Evolutionary conservation across 2,888 invertebrate genomes (phyloP).

Genomic region (Selenia dentaria): DNA sequence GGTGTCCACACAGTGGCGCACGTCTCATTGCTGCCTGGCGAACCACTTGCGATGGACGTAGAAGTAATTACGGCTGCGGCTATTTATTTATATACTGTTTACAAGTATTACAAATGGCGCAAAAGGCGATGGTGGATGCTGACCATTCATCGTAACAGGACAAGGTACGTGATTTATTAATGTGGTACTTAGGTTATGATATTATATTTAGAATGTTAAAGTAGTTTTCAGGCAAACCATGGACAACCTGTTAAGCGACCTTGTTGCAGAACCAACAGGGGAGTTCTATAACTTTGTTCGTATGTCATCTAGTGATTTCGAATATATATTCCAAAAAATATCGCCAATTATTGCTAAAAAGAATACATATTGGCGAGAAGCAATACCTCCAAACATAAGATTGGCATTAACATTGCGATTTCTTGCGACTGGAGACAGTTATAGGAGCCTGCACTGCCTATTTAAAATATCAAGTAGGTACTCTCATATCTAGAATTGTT

Average conservation of each 20-base stretch:
- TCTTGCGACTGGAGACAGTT: slow-evolving; percentile 30
- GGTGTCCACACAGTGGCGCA: too few relatives aligned
- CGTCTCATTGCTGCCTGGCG: too few relatives aligned
- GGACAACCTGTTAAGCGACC: slow-evolving; percentile 20
- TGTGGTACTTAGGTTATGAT: not conserved
- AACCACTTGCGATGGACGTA: too few relatives aligned
- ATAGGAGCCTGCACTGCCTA: slow-evolving; percentile 24
- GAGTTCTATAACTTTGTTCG: slow-evolving; percentile 22
- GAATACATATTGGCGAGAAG: slow-evolving; percentile 19
- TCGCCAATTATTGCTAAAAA: slow-evolving; percentile 17
- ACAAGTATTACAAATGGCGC: too few relatives aligned
- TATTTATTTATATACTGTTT: too few relatives aligned
- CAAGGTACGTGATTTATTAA: not conserved
- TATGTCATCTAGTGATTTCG: slow-evolving; percentile 19
- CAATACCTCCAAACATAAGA: slow-evolving; percentile 26
- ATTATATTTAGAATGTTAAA: not conserved
- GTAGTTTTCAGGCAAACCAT: slow-evolving; percentile 14
- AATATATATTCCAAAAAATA: slow-evolving; percentile 15
- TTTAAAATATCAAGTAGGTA: slow-evolving; percentile 28
- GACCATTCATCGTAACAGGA: too few relatives aligned
- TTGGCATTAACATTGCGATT: slow-evolving; percentile 27
- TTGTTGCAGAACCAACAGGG: slow-evolving; percentile 14
- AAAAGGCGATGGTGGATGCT: too few relatives aligned
- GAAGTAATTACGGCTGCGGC: too few relatives aligned
- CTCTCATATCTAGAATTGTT: slow-evolving; percentile 27